These are phyloP conservation scores for Podotricha telesiphe DNA, from an alignment of 2,888 invertebrate genomes.

Conservation along the genomic window DNA sequence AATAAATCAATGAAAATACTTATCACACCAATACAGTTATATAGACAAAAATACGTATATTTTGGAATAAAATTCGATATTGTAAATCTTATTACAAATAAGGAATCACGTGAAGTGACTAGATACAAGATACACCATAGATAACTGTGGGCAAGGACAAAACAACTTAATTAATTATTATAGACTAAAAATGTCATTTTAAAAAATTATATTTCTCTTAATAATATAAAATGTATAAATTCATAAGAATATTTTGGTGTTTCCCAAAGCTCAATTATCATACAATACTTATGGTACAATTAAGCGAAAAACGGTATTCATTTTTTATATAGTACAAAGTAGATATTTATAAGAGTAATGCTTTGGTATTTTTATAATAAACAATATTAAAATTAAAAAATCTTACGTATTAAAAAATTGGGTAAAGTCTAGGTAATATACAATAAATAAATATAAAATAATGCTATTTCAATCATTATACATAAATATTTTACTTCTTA, in stretches of 20 bases:
- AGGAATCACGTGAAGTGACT: slow-evolving; percentile 57
- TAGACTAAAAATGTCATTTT: slow-evolving; percentile 36
- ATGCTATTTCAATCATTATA: neutral
- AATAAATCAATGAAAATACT: slow-evolving; percentile 74
- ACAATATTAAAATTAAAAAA: neutral
- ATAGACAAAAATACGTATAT: slow-evolving; percentile 79
- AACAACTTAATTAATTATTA: slow-evolving; percentile 30
- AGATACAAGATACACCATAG: slow-evolving; percentile 49
- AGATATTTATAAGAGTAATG: neutral
- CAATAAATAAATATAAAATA: neutral
- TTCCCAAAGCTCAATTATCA: slow-evolving; percentile 62
- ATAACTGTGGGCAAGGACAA: slow-evolving; percentile 51
- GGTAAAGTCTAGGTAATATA: neutral
- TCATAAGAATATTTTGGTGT: slow-evolving; percentile 78
- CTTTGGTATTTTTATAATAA: slow-evolving; percentile 3
- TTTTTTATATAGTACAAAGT: slow-evolving; percentile 4
- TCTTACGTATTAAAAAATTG: neutral
- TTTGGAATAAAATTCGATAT: slow-evolving; percentile 77
- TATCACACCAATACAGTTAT: slow-evolving; percentile 72
- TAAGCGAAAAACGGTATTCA: slow-evolving; percentile 6
- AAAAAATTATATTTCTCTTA: slow-evolving; percentile 40
- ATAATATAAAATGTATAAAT: slow-evolving; percentile 61
- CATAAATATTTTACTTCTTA: neutral
- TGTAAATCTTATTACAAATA: slow-evolving; percentile 54
- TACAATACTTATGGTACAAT: slow-evolving; percentile 27